A percentile compares a stretch with the other conserved stretches of the same genome.
Evolutionary conservation across 2,888 invertebrate species (phyloP).

Genomic region (Ennomos fuscantarius): DNA sequence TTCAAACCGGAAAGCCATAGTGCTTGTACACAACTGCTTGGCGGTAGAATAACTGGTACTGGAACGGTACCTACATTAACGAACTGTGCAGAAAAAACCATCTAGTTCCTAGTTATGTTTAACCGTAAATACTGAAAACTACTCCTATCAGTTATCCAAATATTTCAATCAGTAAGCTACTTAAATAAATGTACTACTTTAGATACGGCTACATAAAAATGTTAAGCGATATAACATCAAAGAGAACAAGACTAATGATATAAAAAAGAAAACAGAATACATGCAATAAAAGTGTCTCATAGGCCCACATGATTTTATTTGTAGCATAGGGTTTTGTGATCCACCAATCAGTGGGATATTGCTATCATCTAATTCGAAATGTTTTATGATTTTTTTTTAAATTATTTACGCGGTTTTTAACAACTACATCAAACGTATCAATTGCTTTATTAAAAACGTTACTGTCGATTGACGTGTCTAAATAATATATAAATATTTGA

Average conservation of each 20-base stretch:
- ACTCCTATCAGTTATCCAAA: slow-evolving; percentile 31
- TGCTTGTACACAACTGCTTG: no score
- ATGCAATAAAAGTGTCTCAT: slow-evolving; percentile 77
- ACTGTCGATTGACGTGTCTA: slow-evolving; percentile 13
- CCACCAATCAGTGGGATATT: slow-evolving; percentile 19
- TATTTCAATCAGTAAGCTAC: slow-evolving; percentile 47
- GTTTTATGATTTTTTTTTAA: slow-evolving; percentile 15
- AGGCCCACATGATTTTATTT: slow-evolving; percentile 58
- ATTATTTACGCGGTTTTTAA: background rate
- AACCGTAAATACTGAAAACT: slow-evolving; percentile 18
- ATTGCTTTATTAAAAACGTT: slow-evolving; percentile 5
- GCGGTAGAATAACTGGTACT: no score
- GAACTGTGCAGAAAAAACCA: no score
- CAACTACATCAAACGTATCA: slow-evolving; percentile 18
- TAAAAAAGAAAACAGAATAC: slow-evolving; percentile 77
- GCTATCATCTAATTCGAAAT: slow-evolving; percentile 17
- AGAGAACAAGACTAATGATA: slow-evolving; percentile 75
- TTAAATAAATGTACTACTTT: slow-evolving; percentile 58
- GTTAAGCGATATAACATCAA: slow-evolving; percentile 78
- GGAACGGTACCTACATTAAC: no score
- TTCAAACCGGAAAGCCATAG: no score
- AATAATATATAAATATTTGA: background rate
- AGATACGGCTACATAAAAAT: slow-evolving; percentile 71
- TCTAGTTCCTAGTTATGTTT: slow-evolving; percentile 16
- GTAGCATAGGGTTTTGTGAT: slow-evolving; percentile 34